Evolutionary conservation across 2,113 vertebrate species (phyloP), one percentile per base, ranked within the genome.

Genomic region (Carettochelys insculpta): DNA sequence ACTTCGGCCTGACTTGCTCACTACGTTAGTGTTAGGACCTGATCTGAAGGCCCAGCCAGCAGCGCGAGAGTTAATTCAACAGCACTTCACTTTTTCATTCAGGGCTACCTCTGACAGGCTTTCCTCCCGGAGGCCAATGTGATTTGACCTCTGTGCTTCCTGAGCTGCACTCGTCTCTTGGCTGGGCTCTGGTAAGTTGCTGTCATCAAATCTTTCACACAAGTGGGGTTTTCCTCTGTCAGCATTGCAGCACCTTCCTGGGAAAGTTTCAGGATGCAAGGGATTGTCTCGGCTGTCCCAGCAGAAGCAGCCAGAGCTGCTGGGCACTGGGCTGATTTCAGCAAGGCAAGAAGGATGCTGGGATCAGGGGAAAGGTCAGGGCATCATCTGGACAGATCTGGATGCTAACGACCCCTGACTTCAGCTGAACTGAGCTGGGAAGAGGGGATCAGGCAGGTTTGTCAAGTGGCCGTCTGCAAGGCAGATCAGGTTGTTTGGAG

Each of bases 211-310:
- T 75, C 71, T 75, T 25, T 27, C 71, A 27, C 41, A 7, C 41
- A 27, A 27, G 71, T 27, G 71, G 43, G 71, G 13, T 43, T 45
- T 75, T 25, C 38, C 71, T 75, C 13, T 22, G 29, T 65, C 83
- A 54, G 0, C 2, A 0, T 3, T 0, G 0, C 0, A 0, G 41
- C 20, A 85, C 5, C 73, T 53, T 73, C 73, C 65, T 6, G 75
- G 22, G 51, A 83, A 92, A 89, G 77, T 68, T 29, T 6, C 85
- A 38, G 53, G 50, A 43, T 16, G 48, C 11, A 24, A 6, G n/a
- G 54, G 31, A 34, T 71, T 83, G 5, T 38, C 45, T n/a, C n/a
- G n/a, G 45, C 45, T 1, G 0, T 31, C 41, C 61, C 80, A 82
- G 86, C n/a, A 77, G 83, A 77, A 51, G 45, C 0, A 34, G n/a